Base-by-base conservation (phyloP, 2,888 invertebrate genomes). In the Mylabris sibirica region DNA sequence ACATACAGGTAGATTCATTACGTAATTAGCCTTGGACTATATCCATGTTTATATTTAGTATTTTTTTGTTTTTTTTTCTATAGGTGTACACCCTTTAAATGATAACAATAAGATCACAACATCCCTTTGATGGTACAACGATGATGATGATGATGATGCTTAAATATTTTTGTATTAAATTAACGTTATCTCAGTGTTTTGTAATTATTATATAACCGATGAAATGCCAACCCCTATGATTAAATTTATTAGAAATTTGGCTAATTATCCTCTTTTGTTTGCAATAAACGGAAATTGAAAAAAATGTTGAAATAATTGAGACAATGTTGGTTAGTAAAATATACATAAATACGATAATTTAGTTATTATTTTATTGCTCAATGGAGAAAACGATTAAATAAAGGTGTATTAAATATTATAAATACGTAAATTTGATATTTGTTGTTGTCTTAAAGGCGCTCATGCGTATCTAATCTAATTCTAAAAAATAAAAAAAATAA, bases 21-120 rank as follows among this genome's bases (percentile, higher is more conserved):
- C 72, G 72, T 67, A 69, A 72, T 60, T 63, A 63, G 44, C 72
- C 72, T 72, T 72, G 72, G 69, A 67, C 69, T 72, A n/a, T 44
- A 44, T 30, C 30, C n/a, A 8, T 44, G n/a, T n/a, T 14, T 14
- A n/a, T n/a, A 3, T 17, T 41, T n/a, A n/a, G n/a, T n/a, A n/a
- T 2, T 44, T n/a, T 12, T 38, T 12, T 38, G 8, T 14, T 17
- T n/a, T n/a, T n/a, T 41, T 14, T 2, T n/a, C 44, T 44, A 44
- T 44, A 3, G n/a, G n/a, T 8, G 6, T 30, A 44, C 17, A 44
- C 12, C 14, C 11, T 44, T n/a, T n/a, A n/a, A 44, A 1, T 17
- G n/a, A 5, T 1, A 44, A 17, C 6, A 17, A 72, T 71, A 67
- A 69, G 64, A 61, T n/a, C 34, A 34, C 14, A 59, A 49, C 63